Percentiles rank a stretch among this genome's conserved stretches.
These are phyloP conservation scores for Drosophila mimetica DNA, from an alignment of 2,888 invertebrate species.

Conservation along the genomic window DNA sequence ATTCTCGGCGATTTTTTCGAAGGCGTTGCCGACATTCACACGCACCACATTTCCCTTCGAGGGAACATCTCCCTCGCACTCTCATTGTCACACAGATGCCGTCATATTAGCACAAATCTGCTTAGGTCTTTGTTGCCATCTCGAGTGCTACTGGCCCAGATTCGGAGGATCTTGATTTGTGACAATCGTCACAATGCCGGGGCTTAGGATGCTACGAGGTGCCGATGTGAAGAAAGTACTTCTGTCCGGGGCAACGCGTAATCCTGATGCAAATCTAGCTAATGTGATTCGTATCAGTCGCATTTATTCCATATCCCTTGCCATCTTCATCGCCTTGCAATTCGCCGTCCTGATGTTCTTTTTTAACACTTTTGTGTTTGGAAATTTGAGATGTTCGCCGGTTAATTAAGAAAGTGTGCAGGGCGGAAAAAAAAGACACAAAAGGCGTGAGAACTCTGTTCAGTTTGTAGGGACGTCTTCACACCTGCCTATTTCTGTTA, in stretches of 20 bases:
- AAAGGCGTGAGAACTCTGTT: slow-evolving; percentile 43
- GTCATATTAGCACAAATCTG: slow-evolving; percentile 79
- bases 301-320: neutral
- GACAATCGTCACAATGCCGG: slow-evolving; percentile 74
- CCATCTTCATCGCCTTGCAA: slow-evolving; percentile 23
- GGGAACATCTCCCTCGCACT: slow-evolving; percentile 27
- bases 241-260: slow-evolving; percentile 52
- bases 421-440: slow-evolving; percentile 1
- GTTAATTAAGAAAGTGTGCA: slow-evolving; percentile 64
- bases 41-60: slow-evolving; percentile 48
- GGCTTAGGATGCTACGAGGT: slow-evolving; percentile 39
- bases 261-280: slow-evolving; percentile 78
- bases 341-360: slow-evolving; percentile 49
- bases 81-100: slow-evolving; percentile 70
- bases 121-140: slow-evolving; percentile 68
- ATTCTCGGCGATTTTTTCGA: slow-evolving; percentile 37
- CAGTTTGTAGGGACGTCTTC: neutral
- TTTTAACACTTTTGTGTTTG: slow-evolving; percentile 70
- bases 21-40: slow-evolving; percentile 66
- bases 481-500: slow-evolving; percentile 23
- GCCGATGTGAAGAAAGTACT: slow-evolving; percentile 39
- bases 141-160: slow-evolving; percentile 68
- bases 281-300: slow-evolving; percentile 75
- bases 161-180: slow-evolving; percentile 63
- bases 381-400: slow-evolving; percentile 60